Base-by-base conservation (phyloP, 2,888 invertebrate species). In the Volucella bombylans region DNA sequence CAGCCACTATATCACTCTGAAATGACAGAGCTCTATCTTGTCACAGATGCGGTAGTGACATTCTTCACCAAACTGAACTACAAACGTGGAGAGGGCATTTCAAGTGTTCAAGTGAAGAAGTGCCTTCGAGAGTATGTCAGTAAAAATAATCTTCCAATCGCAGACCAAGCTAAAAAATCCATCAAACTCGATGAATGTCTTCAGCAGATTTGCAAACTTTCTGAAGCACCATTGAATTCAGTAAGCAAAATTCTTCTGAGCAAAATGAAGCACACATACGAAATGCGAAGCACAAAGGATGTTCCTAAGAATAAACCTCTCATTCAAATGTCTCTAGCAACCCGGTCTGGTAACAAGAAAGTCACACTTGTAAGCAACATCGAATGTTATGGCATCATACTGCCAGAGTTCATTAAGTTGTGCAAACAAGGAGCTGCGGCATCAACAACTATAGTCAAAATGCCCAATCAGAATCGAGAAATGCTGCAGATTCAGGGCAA, bases 401-500 rank as follows among this genome's bases (percentile, higher is more conserved):
- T 97, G 79, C 92, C 93, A 38, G 95, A 95, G 89, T 95, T 98
- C 91, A 95, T 96, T 15, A 95, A 95, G 89, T 94, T 94, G 87
- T 96, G 97, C 89, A 97, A 98, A 92, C 94, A 94, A 81, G 96
- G 95, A 12, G 96, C 96, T 65, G 98, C 98, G 0, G 97, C 98
- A 14, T 95, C 97, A 88, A 96, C 97, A 78, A 95, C 96, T 43
- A 94, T 97, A 68, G 95, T 95, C 54, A 94, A 95, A 86, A 91
- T 94, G 15, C 94, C 96, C 3, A 95, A 95, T 69, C 95, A 96
- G 89, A 94, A 94, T 88, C 92, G 92, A 55, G 95, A 95, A 88
- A 96, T 97, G 91, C 94, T 98, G 43, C 93, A 97, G 90, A 94
- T 98, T 82, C 98, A 98, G 92, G 98, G 98, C 9, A 98, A 98